Evolutionary conservation across 2,113 vertebrate species (phyloP).

Genomic region (Bubo scandiacus): DNA sequence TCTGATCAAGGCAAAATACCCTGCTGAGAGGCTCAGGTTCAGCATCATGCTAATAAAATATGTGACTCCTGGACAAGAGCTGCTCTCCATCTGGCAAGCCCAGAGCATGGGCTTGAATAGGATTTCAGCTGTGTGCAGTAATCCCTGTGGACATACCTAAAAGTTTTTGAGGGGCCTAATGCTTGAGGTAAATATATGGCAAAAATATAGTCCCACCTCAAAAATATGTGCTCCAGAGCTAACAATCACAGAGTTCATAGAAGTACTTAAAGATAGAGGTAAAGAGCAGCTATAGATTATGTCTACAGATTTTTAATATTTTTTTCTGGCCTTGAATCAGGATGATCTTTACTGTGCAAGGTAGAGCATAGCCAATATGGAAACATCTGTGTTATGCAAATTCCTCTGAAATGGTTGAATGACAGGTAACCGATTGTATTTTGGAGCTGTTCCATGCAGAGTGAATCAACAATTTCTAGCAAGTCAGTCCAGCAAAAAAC

Average conservation of each 20-base stretch:
- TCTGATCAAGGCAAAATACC: slow-evolving; percentile 11
- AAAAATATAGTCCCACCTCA: not conserved
- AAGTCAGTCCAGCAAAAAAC: not conserved
- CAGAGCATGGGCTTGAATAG: not conserved
- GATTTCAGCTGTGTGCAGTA: not conserved
- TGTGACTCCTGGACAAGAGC: slow-evolving; percentile 1
- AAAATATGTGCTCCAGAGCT: not conserved
- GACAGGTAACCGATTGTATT: slow-evolving; percentile 18
- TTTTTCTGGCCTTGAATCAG: not conserved
- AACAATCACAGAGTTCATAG: not conserved
- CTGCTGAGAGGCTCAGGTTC: slow-evolving; percentile 14
- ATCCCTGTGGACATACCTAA: not conserved
- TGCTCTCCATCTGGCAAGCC: not conserved
- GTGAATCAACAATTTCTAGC: slow-evolving; percentile 7
- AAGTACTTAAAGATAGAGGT: not conserved
- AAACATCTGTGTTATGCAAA: slow-evolving; percentile 38
- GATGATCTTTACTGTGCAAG: not conserved
- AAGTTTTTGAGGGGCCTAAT: not conserved
- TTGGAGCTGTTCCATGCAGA: slow-evolving; percentile 21
- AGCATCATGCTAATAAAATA: not conserved
- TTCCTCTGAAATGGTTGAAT: slow-evolving; percentile 9
- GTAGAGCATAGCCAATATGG: not conserved
- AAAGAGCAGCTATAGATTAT: not conserved
- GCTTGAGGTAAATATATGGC: not conserved
- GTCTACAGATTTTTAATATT: not conserved